Evolutionary conservation across 1,140 invertebrate species (phyloP).

Genomic region (Aleiodes sp.): DNA sequence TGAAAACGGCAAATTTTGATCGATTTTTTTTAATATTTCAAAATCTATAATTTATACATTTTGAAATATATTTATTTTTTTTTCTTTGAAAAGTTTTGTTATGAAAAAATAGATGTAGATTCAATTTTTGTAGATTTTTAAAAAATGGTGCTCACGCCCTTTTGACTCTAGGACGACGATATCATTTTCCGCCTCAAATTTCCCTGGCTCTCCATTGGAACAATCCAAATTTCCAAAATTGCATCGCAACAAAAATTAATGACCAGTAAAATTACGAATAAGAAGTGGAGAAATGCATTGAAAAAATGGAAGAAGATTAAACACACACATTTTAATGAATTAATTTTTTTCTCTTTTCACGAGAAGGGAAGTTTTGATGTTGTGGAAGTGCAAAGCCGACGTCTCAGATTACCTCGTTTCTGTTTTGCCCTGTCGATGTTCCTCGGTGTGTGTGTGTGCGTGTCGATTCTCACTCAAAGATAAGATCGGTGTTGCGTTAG

Average conservation of each 20-base stretch:
- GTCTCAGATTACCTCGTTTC: constrained; percentile 13
- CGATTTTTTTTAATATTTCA: neutral
- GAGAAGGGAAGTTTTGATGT: neutral
- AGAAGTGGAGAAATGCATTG: neutral
- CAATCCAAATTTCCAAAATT: neutral
- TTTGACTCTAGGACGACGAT: too few relatives aligned
- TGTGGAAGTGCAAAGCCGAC: constrained; percentile 9
- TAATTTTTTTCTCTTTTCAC: neutral
- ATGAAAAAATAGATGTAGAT: too few relatives aligned
- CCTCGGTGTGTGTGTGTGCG: too few relatives aligned
- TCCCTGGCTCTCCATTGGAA: too few relatives aligned
- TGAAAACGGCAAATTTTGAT: neutral
- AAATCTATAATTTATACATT: too few relatives aligned
- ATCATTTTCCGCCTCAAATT: too few relatives aligned
- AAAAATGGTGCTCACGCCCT: too few relatives aligned
- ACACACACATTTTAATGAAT: too few relatives aligned
- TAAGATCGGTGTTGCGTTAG: constrained; percentile 6
- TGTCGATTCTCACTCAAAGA: constrained; percentile 11
- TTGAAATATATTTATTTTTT: too few relatives aligned
- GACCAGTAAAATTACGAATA: neutral
- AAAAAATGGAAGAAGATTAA: too few relatives aligned
- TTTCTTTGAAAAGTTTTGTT: too few relatives aligned
- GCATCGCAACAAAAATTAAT: neutral
- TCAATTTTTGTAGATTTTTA: too few relatives aligned
- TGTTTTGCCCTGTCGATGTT: constrained; percentile 15